Conservation (phyloP, 2,888 invertebrate genomes). For the Metellina segmentata region DNA sequence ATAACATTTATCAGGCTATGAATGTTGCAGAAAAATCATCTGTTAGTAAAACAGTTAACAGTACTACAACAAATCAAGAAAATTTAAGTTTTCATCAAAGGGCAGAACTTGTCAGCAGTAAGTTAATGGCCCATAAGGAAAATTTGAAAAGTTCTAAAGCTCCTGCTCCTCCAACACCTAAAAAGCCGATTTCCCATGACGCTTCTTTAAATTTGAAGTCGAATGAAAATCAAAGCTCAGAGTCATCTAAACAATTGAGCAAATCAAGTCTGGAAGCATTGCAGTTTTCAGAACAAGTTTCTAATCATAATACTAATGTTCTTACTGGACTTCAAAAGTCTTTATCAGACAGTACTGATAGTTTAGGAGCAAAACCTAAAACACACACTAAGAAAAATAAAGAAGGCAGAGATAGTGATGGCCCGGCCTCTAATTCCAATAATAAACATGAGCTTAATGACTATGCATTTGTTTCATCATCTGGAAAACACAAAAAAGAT, state of each 20-base stretch:
- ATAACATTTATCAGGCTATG: constrained; percentile 25
- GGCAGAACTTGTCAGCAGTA: constrained; percentile 73
- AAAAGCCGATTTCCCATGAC: constrained; percentile 64
- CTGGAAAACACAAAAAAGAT: constrained; percentile 77
- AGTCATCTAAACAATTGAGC: constrained; percentile 14
- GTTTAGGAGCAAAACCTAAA: constrained; percentile 69
- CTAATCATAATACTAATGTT: constrained; percentile 26
- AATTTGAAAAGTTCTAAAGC: constrained; percentile 62
- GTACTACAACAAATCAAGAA: constrained; percentile 61
- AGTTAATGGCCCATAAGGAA: constrained; percentile 70
- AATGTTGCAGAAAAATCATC: constrained; percentile 17
- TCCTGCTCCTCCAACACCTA: constrained; percentile 74
- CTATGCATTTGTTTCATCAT: constrained; percentile 35
- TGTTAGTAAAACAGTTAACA: constrained; percentile 11
- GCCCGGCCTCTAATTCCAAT: constrained; percentile 12
- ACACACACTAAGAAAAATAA: constrained; percentile 51
- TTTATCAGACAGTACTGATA: constrained; percentile 47
- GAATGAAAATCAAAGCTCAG: constrained; percentile 8
- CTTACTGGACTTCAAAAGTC: constrained; percentile 32
- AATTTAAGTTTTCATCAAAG: constrained; percentile 73
- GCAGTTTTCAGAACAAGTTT: constrained; percentile 33
- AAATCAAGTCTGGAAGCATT: constrained; percentile 34
- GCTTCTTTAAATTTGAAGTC: constrained; percentile 2
- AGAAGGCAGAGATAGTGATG: constrained; percentile 46
- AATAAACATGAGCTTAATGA: constrained; percentile 45